Evolutionary conservation across 1,140 invertebrate species (phyloP).

Genomic region (Triops cancriformis): DNA sequence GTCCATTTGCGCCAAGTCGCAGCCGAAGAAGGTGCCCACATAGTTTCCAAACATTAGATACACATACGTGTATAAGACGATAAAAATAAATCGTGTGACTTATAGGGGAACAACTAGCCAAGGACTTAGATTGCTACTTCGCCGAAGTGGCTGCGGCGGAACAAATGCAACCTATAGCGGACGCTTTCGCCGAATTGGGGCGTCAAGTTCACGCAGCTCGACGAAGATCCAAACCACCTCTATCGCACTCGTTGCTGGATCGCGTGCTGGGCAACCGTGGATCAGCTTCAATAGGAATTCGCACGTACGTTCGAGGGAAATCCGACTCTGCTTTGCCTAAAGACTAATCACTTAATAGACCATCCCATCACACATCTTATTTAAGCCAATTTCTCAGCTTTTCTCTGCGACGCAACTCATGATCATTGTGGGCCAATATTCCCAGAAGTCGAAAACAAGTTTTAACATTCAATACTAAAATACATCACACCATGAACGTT

Average conservation of each 20-base stretch:
- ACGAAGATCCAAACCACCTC: conserved; percentile 60
- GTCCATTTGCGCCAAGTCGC: conserved; percentile 82
- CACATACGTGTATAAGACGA: neutral
- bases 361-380: neutral
- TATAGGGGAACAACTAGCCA: conserved; percentile 69
- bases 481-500: conserved; percentile 2
- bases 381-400: neutral
- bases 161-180: conserved; percentile 63
- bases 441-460: neutral
- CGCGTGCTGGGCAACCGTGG: conserved; percentile 68
- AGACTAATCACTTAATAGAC: conserved; percentile 28
- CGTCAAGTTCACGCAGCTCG: conserved; percentile 65
- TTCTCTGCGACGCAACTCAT: neutral
- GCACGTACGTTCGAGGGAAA: conserved; percentile 69
- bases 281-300: conserved; percentile 44
- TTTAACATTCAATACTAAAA: neutral
- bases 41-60: neutral
- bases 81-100: conserved; percentile 19
- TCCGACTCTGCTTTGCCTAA: conserved; percentile 75
- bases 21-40: conserved; percentile 59
- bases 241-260: conserved; percentile 59
- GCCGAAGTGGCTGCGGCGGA: conserved; percentile 82
- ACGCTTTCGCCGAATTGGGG: conserved; percentile 74
- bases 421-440: neutral
- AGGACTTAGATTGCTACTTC: conserved; percentile 78